Percentiles rank a stretch among this genome's conserved stretches.
Conservation (phyloP, 2,113 vertebrate genomes). For the Lanius ludovicianus region DNA sequence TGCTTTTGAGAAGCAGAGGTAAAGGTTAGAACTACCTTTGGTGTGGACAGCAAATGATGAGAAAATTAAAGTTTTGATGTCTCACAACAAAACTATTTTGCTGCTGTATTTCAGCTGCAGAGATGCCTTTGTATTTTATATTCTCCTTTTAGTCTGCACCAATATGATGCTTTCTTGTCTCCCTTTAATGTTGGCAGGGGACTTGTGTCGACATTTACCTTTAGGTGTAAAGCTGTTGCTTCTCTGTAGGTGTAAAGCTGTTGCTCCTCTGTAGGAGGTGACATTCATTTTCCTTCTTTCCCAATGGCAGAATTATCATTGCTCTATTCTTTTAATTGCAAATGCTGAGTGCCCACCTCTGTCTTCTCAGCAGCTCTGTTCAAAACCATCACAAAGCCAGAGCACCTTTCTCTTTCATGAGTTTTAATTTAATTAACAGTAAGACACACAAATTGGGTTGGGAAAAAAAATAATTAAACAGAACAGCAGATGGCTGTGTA, state of each 20-base stretch:
- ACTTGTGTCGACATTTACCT: not conserved
- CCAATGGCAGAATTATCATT: not conserved
- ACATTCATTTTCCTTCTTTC: not conserved
- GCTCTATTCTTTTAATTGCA: not conserved
- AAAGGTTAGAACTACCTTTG: not conserved
- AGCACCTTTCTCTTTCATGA: not conserved
- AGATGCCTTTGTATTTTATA: not conserved
- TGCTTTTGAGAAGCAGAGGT: not conserved
- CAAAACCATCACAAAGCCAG: not conserved
- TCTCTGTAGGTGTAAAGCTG: not conserved
- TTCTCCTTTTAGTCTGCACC: not conserved
- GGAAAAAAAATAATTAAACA: slow-evolving; percentile 38
- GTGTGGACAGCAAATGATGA: not conserved
- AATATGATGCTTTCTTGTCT: not conserved
- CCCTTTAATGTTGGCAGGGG: not conserved
- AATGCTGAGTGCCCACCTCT: not conserved
- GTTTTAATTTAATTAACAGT: slow-evolving; percentile 41
- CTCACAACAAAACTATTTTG: not conserved
- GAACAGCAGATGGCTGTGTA: slow-evolving; percentile 74
- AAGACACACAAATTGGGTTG: slow-evolving; percentile 41
- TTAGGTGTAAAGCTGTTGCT: not conserved
- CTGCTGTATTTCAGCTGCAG: not conserved
- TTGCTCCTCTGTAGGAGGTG: not conserved
- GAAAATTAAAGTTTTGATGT: not conserved
- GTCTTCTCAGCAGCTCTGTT: not conserved